Percentiles rank a stretch among this genome's conserved stretches.
phyloP scores from a whole-genome alignment of 2,797 vertebrate species.

The Gymnopithys bicolor region DNA sequence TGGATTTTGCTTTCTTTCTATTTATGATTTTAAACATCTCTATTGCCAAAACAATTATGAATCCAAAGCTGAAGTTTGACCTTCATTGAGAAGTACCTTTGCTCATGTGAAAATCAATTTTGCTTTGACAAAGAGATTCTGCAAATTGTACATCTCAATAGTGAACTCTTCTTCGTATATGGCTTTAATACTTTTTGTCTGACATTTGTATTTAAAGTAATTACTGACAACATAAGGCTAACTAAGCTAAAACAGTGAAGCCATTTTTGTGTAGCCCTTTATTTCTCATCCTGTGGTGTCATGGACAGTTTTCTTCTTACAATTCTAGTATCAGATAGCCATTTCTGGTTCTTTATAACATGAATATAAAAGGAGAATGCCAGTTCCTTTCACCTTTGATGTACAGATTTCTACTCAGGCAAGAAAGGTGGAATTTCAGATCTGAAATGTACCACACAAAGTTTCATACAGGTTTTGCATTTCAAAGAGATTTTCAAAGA shows the following conservation, averaged over 20 bases:
- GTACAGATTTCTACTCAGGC: neutral
- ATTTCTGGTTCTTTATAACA: neutral
- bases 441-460: neutral
- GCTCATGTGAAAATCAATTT: neutral
- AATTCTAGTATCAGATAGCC: neutral
- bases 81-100: neutral
- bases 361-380: neutral
- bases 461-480: neutral
- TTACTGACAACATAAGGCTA: rapidly evolving
- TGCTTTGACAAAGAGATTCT: neutral
- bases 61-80: neutral
- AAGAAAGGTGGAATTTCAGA: neutral
- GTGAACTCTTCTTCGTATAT: neutral
- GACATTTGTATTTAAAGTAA: neutral
- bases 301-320: neutral
- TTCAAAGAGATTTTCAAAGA: slow-evolving; percentile 19
- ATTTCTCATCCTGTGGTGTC: neutral
- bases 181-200: neutral
- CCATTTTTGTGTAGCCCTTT: neutral
- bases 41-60: neutral
- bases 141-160: neutral
- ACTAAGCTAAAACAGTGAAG: neutral
- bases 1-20: neutral
- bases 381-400: neutral
- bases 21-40: neutral